Percentiles rank a stretch among this genome's conserved stretches.
Evolutionary conservation across 1,140 invertebrate species (phyloP).

Genomic region (Tetramorium alpestre): DNA sequence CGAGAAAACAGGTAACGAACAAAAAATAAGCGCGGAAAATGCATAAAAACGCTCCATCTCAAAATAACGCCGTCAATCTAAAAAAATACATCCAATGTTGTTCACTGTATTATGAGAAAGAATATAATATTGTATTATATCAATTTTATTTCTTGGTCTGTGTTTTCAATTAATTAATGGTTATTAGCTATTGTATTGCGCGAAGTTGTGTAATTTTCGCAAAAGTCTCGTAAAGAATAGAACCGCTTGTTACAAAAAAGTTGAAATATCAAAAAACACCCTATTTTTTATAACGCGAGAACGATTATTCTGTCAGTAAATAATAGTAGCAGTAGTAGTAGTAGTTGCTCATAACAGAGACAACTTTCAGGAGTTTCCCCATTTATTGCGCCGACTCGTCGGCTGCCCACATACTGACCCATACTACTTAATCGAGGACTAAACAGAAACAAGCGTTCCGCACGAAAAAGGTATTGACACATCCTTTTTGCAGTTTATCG

Average conservation of each 20-base stretch:
- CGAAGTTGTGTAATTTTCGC: background rate
- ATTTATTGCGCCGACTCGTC: background rate
- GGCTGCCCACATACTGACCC: background rate
- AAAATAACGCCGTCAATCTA: background rate
- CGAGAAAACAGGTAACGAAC: constrained; percentile 1
- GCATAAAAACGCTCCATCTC: background rate
- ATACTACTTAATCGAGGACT: constrained; percentile 66
- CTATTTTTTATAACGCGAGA: background rate
- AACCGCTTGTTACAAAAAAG: background rate
- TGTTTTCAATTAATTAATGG: background rate
- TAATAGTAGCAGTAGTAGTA: background rate
- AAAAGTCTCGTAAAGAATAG: background rate
- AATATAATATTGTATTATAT: background rate
- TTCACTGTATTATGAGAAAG: background rate
- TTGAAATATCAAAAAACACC: background rate
- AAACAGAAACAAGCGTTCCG: constrained; percentile 66
- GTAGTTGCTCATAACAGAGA: background rate
- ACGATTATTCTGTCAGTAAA: background rate
- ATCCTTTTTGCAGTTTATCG: constrained; percentile 64
- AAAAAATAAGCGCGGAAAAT: constrained; percentile 20
- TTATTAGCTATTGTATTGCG: background rate
- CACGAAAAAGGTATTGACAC: constrained; percentile 67
- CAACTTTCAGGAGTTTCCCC: constrained; percentile 1
- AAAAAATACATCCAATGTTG: constrained; percentile 8
- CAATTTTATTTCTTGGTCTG: background rate